These are phyloP conservation scores for Pogoniulus pusillus DNA, from an alignment of 2,797 vertebrate genomes.

Conservation along the genomic window DNA sequence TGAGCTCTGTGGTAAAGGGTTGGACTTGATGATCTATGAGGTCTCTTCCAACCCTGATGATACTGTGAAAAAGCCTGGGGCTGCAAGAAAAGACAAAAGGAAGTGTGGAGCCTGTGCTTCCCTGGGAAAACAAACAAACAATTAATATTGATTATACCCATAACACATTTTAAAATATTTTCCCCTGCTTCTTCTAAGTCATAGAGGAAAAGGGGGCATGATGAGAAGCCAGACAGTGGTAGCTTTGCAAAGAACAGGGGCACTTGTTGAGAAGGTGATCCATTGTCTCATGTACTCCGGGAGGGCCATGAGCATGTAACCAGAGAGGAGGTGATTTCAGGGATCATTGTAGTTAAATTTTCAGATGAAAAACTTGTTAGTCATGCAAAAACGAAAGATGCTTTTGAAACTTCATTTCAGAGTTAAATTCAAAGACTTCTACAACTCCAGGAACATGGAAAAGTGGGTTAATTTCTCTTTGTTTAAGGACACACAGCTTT, in stretches of 20 bases:
- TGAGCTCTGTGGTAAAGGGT: no score
- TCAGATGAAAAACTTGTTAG: background rate
- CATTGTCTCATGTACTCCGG: background rate
- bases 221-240: background rate
- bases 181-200: background rate
- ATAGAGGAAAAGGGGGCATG: background rate
- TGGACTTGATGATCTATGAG: no score
- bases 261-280: background rate
- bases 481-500: background rate
- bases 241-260: background rate
- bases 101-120: constrained; percentile 6
- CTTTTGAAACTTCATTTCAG: background rate
- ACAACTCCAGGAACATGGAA: background rate
- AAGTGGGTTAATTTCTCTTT: background rate
- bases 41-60: no score
- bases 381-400: background rate
- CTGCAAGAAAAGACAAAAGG: constrained; percentile 43
- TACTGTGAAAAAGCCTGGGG: constrained; percentile 41
- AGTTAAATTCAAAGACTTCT: background rate
- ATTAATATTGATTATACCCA: constrained; percentile 36
- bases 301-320: background rate
- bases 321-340: background rate
- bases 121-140: background rate
- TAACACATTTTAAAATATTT: background rate
- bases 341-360: background rate